Percentiles rank a stretch among this genome's conserved stretches.
Conservation (phyloP, 2,797 vertebrate genomes). For the Hybognathus amarus region DNA sequence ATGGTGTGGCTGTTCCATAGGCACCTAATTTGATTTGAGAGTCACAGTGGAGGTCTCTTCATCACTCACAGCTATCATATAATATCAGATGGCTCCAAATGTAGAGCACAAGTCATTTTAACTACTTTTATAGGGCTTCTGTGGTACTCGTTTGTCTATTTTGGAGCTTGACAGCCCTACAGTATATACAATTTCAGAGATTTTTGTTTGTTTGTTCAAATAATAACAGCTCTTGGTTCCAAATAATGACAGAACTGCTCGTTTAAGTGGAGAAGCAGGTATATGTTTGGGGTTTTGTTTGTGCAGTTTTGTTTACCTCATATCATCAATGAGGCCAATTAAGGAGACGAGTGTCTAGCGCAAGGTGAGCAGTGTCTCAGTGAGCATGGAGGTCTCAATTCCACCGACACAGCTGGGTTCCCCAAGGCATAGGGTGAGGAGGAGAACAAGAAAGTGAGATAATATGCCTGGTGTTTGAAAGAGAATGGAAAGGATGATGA, state of each 20-base stretch:
- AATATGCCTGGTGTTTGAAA: slow-evolving; percentile 1
- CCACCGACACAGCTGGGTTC: slow-evolving; percentile 48
- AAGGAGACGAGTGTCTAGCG: slow-evolving; percentile 58
- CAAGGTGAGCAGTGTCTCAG: slow-evolving; percentile 46
- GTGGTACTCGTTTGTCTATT: background rate
- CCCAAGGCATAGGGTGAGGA: background rate
- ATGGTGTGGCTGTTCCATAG: background rate
- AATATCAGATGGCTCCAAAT: background rate
- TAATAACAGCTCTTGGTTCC: background rate
- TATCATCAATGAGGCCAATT: slow-evolving; percentile 62
- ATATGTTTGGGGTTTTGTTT: slow-evolving; percentile 25
- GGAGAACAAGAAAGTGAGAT: background rate
- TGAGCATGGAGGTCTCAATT: slow-evolving; percentile 29
- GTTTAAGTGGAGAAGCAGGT: slow-evolving; percentile 14
- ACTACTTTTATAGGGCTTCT: background rate
- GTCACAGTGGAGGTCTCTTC: background rate
- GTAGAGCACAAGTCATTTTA: background rate
- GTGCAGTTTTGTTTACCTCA: slow-evolving; percentile 51
- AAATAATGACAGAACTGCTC: slow-evolving; percentile 24
- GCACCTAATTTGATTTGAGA: background rate
- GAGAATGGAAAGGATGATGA: background rate
- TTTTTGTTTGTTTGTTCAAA: background rate
- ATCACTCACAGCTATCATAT: background rate
- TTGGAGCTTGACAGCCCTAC: background rate
- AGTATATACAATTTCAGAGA: background rate